Percentiles rank a stretch among this genome's conserved stretches.
These are phyloP conservation scores for Oryzias melastigma DNA, from an alignment of 2,113 vertebrate genomes.

Conservation along the genomic window DNA sequence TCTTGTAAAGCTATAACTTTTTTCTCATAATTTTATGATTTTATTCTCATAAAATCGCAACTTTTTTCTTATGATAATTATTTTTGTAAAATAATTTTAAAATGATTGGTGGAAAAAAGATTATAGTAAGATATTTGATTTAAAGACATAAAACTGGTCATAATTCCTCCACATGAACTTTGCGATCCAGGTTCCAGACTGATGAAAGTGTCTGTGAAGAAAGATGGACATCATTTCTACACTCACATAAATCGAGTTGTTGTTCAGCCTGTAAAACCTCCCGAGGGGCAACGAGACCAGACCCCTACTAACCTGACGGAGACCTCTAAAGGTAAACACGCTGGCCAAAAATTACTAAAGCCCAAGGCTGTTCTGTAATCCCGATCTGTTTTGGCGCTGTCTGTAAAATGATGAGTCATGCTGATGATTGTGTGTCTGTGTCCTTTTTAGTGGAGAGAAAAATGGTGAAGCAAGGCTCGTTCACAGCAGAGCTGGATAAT, in stretches of 20 bases:
- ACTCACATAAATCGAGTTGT: constrained; percentile 74
- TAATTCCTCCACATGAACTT: neutral
- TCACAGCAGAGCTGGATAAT: constrained; percentile 85
- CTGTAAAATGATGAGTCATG: neutral
- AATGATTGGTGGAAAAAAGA: too few species aligned
- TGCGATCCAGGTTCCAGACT: constrained; percentile 77
- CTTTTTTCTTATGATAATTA: too few species aligned
- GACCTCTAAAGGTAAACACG: constrained; percentile 27
- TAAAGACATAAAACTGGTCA: too few species aligned
- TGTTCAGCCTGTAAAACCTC: neutral
- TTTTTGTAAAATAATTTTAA: too few species aligned
- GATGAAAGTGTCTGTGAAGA: constrained; percentile 83
- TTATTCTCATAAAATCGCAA: too few species aligned
- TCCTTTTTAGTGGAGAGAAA: constrained; percentile 51
- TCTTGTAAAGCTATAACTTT: too few species aligned
- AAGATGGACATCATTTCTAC: constrained; percentile 88
- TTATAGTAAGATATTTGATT: too few species aligned
- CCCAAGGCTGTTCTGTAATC: neutral
- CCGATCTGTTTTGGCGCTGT: neutral
- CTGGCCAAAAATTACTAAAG: neutral
- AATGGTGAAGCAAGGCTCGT: constrained; percentile 81
- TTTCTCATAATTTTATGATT: too few species aligned
- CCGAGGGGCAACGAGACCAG: constrained; percentile 36
- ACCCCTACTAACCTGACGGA: constrained; percentile 8
- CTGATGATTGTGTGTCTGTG: neutral